Evolutionary conservation across 2,113 vertebrate genomes (phyloP).

Genomic region (Brienomyrus brachyistius): DNA sequence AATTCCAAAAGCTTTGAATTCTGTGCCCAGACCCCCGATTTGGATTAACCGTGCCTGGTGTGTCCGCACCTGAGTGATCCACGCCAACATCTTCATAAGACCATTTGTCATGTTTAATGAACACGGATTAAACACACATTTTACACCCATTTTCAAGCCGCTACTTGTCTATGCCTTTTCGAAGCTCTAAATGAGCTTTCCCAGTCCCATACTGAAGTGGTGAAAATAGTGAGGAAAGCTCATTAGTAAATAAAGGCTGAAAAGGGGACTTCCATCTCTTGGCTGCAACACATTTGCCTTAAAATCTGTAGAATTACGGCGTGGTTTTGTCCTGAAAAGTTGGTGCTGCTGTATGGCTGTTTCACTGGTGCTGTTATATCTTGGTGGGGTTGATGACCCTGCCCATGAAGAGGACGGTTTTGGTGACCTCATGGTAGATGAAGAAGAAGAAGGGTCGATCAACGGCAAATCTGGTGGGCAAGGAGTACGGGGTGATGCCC

Average conservation of each 20-base stretch:
- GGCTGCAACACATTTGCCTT: neutral
- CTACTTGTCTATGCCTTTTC: neutral
- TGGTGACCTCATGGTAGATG: constrained; percentile 77
- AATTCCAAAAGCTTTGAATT: constrained; percentile 47
- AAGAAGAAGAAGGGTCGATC: constrained; percentile 80
- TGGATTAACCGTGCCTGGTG: constrained; percentile 42
- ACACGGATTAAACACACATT: constrained; percentile 8
- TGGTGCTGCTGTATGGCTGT: neutral
- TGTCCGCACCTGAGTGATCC: constrained; percentile 36
- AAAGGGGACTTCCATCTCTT: neutral
- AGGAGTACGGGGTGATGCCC: constrained; percentile 66
- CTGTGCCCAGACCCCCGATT: constrained; percentile 17
- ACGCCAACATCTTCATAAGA: constrained; percentile 38
- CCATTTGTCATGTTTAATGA: constrained; percentile 32
- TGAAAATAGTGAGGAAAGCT: neutral
- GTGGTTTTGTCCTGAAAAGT: neutral
- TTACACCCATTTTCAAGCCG: constrained; percentile 1
- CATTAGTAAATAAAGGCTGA: neutral
- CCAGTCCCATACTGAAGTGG: neutral
- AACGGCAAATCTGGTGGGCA: constrained; percentile 62
- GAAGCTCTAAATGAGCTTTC: constrained; percentile 4
- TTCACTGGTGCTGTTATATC: constrained; percentile 24
- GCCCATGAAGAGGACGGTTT: constrained; percentile 78
- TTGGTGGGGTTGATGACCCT: constrained; percentile 75
- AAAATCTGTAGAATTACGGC: neutral